Evolutionary conservation across 2,113 vertebrate species (phyloP).

Genomic region (Pomatorhinus ruficollis): DNA sequence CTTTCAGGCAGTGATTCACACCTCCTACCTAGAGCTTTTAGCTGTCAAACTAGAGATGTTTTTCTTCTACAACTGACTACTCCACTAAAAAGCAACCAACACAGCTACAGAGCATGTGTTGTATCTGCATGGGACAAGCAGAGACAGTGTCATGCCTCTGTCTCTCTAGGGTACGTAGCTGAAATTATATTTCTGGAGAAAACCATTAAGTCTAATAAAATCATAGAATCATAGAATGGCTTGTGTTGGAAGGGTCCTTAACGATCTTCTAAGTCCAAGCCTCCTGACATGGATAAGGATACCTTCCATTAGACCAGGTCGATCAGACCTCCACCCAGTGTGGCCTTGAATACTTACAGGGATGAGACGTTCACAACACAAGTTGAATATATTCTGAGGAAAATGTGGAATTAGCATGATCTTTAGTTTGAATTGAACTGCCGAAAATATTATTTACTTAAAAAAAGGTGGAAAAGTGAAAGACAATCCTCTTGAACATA

Average conservation of each 20-base stretch:
- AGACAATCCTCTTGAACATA: background rate
- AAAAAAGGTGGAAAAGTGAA: background rate
- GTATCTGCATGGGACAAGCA: background rate
- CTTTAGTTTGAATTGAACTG: background rate
- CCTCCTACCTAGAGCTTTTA: slow-evolving; percentile 52
- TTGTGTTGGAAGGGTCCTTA: background rate
- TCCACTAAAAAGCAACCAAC: background rate
- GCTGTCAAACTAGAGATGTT: slow-evolving; percentile 3
- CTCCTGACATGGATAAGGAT: background rate
- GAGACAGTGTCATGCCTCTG: background rate
- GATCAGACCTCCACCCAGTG: background rate
- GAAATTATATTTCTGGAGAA: background rate
- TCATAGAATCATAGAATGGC: background rate
- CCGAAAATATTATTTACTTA: background rate
- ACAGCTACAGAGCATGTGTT: background rate
- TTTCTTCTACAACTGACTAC: background rate
- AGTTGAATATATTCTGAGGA: background rate
- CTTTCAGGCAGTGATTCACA: slow-evolving; percentile 46
- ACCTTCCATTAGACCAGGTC: background rate
- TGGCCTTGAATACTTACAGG: background rate
- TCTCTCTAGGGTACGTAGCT: background rate
- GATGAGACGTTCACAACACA: background rate
- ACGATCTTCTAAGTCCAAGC: background rate
- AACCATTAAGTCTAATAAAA: background rate
- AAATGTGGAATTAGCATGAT: background rate